A percentile compares a stretch with the other conserved stretches of the same genome.
Conservation (phyloP, 2,888 invertebrate genomes). For the Venustoraphidia nigricollis region DNA sequence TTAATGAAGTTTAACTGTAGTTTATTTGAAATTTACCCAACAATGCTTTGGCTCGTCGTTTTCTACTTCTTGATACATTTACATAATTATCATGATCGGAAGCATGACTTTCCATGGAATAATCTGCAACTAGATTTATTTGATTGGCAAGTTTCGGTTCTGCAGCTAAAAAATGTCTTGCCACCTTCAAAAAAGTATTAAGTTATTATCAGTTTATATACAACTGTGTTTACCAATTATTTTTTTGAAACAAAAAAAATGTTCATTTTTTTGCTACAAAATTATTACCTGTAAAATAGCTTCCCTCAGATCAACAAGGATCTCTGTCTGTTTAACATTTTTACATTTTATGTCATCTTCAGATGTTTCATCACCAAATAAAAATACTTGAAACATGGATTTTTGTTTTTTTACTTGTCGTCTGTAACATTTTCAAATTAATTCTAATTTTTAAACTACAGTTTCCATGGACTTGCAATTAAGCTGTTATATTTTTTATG, state of each 20-base stretch:
- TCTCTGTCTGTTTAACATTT: slow-evolving; percentile 96
- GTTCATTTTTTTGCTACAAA: not conserved
- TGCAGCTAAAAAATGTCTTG: slow-evolving; percentile 85
- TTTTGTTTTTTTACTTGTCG: slow-evolving; percentile 83
- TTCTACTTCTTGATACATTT: slow-evolving; percentile 77
- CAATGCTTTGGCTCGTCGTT: slow-evolving; percentile 85
- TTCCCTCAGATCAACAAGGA: slow-evolving; percentile 93
- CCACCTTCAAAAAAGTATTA: slow-evolving; percentile 32
- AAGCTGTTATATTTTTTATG: no score
- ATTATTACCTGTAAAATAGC: slow-evolving; percentile 67
- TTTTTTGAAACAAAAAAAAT: not conserved
- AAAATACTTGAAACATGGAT: slow-evolving; percentile 74
- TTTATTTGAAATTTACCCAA: slow-evolving; percentile 33
- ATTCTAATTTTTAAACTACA: no score
- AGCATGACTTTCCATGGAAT: slow-evolving; percentile 88
- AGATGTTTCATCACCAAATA: slow-evolving; percentile 66
- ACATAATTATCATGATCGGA: slow-evolving; percentile 89
- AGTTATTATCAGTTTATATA: slow-evolving; percentile 3
- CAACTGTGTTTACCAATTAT: slow-evolving; percentile 1
- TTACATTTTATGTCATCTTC: slow-evolving; percentile 82
- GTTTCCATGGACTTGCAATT: no score
- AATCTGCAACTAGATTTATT: slow-evolving; percentile 76
- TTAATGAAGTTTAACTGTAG: not conserved
- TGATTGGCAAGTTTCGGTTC: slow-evolving; percentile 75
- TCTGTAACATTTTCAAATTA: slow-evolving; percentile 25